These are phyloP conservation scores for Sthenelais limicola DNA, from an alignment of 2,888 invertebrate genomes.

Conservation along the genomic window DNA sequence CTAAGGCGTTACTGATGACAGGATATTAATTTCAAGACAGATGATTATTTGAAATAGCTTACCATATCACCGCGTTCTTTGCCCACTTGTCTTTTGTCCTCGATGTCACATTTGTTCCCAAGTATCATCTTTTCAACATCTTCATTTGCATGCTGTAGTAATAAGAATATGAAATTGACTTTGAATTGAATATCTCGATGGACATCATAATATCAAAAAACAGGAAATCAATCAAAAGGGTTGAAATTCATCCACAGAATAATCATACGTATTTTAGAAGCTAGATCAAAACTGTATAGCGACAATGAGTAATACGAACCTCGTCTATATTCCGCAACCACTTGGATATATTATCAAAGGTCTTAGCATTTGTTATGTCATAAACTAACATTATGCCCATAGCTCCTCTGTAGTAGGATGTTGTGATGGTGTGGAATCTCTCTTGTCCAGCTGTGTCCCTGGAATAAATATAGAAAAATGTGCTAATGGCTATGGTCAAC, in stretches of 20 bases:
- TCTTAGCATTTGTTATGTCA: constrained; percentile 97
- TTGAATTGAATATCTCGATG: neutral
- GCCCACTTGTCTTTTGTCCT: constrained; percentile 92
- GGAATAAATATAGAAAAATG: constrained; percentile 43
- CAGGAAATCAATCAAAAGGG: neutral
- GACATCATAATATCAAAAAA: neutral
- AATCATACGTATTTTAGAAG: neutral
- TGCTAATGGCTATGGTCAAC: no score
- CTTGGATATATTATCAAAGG: constrained; percentile 98
- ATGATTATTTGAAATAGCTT: no score
- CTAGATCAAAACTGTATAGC: neutral
- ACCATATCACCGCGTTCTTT: constrained; percentile 94
- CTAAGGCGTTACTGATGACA: no score
- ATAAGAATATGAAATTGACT: neutral
- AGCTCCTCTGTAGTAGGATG: constrained; percentile 97
- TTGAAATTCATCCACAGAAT: neutral
- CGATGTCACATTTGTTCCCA: constrained; percentile 99
- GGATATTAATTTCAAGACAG: no score
- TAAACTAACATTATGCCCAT: constrained; percentile 97
- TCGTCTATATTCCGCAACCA: constrained; percentile 98
- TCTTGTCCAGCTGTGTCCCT: constrained; percentile 96
- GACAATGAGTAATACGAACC: constrained; percentile 74
- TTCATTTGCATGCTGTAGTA: constrained; percentile 91
- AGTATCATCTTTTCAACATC: constrained; percentile 99
- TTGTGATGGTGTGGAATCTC: constrained; percentile 98